These are phyloP conservation scores for Nineta flava DNA, from an alignment of 2,888 invertebrate genomes.

Conservation along the genomic window DNA sequence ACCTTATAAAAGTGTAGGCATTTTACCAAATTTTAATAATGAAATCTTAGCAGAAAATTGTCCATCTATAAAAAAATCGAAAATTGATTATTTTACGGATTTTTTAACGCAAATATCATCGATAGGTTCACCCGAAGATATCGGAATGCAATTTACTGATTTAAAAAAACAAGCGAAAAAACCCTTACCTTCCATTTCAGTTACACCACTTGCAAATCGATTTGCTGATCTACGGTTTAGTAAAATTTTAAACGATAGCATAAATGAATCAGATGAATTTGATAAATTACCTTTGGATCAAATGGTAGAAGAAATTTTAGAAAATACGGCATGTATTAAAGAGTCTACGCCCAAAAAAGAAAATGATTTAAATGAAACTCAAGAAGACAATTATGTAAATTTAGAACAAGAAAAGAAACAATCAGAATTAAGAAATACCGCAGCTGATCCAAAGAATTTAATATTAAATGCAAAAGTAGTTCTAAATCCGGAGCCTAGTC, in stretches of 20 bases:
- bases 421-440: too few relatives aligned
- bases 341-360: slow-evolving; percentile 11
- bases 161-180: slow-evolving; percentile 8
- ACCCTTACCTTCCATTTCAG: slow-evolving; percentile 18
- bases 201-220: slow-evolving; percentile 43
- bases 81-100: slow-evolving; percentile 23
- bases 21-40: slow-evolving; percentile 20
- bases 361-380: slow-evolving; percentile 16
- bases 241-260: slow-evolving; percentile 25
- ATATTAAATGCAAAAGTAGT: background rate
- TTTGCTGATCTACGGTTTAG: slow-evolving; percentile 41
- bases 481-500: too few relatives aligned
- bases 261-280: slow-evolving; percentile 30
- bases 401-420: slow-evolving; percentile 15
- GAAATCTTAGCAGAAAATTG: slow-evolving; percentile 32
- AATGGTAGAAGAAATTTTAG: slow-evolving; percentile 45
- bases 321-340: slow-evolving; percentile 31
- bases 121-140: slow-evolving; percentile 19
- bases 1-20: slow-evolving; percentile 11
- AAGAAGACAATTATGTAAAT: slow-evolving; percentile 21
- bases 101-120: slow-evolving; percentile 22
- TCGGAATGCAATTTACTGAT: slow-evolving; percentile 13
- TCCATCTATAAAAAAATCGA: slow-evolving; percentile 27
- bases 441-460: slow-evolving; percentile 23
- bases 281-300: slow-evolving; percentile 38